phyloP scores from a whole-genome alignment of 2,113 vertebrate genomes.

The Pseudorasbora parva region DNA sequence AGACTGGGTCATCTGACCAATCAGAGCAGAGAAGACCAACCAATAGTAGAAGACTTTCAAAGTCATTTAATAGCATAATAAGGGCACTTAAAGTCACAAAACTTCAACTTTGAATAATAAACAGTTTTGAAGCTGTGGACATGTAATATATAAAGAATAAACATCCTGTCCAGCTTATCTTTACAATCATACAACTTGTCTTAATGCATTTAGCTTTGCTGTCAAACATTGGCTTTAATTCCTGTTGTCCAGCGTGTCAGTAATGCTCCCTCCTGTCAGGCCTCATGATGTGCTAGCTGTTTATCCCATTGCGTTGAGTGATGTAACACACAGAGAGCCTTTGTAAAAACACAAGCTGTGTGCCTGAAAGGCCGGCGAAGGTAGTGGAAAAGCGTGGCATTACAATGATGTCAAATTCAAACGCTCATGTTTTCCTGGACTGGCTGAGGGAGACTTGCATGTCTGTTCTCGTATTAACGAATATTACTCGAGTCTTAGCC shows the following conservation, averaged over 20 bases:
- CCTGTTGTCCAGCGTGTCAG: background rate
- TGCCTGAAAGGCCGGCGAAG: conserved; percentile 12
- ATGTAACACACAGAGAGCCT: background rate
- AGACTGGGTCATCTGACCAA: too few species aligned
- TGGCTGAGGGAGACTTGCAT: background rate
- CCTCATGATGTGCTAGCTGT: background rate
- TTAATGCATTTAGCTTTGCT: background rate
- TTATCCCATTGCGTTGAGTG: conserved; percentile 6
- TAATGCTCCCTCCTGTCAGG: background rate
- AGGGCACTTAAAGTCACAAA: background rate
- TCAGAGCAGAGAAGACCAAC: too few species aligned
- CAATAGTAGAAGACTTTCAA: too few species aligned
- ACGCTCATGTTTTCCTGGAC: conserved; percentile 48
- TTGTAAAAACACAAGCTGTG: conserved; percentile 10
- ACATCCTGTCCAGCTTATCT: background rate
- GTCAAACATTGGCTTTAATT: background rate
- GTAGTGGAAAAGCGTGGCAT: conserved; percentile 42
- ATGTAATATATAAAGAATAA: background rate
- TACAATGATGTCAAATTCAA: conserved; percentile 36
- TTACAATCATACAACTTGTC: background rate
- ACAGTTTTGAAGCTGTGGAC: background rate
- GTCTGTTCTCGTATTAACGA: background rate
- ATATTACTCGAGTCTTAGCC: background rate
- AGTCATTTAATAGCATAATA: too few species aligned
- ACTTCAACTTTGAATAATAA: background rate